Percentiles rank a stretch among this genome's conserved stretches.
Conservation (phyloP, 2,113 vertebrate species). For the Callocephalon fimbriatum region DNA sequence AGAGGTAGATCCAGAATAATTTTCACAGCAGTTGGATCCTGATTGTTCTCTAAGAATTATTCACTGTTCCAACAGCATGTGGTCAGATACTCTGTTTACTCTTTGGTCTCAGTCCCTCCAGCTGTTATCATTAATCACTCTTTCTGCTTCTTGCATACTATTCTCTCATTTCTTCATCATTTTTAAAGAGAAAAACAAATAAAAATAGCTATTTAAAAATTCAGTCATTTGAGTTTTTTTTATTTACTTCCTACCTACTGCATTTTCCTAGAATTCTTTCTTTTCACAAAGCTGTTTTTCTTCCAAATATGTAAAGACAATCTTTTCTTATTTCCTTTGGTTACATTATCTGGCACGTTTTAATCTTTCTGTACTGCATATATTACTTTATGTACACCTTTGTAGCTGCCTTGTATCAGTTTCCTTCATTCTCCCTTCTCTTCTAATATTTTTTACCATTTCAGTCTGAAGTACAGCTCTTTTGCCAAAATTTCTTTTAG, state of each 20-base stretch:
- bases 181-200: neutral
- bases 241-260: neutral
- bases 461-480: constrained; percentile 6
- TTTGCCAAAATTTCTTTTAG: neutral
- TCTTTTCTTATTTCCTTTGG: constrained; percentile 50
- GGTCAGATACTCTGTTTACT: constrained; percentile 23
- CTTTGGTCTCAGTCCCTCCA: neutral
- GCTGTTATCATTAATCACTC: constrained; percentile 31
- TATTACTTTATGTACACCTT: neutral
- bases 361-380: constrained; percentile 29
- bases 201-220: constrained; percentile 26
- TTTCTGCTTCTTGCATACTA: neutral
- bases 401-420: neutral
- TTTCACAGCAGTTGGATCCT: neutral
- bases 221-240: neutral
- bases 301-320: constrained; percentile 6
- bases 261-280: neutral
- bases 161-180: neutral
- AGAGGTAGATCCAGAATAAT: neutral
- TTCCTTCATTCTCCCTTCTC: constrained; percentile 23
- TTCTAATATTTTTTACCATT: constrained; percentile 41
- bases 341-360: constrained; percentile 7
- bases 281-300: neutral
- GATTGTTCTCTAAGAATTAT: constrained; percentile 10
- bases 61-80: neutral